phyloP scores from a whole-genome alignment of 1,140 invertebrate genomes.

The Drosophila grimshawi region DNA sequence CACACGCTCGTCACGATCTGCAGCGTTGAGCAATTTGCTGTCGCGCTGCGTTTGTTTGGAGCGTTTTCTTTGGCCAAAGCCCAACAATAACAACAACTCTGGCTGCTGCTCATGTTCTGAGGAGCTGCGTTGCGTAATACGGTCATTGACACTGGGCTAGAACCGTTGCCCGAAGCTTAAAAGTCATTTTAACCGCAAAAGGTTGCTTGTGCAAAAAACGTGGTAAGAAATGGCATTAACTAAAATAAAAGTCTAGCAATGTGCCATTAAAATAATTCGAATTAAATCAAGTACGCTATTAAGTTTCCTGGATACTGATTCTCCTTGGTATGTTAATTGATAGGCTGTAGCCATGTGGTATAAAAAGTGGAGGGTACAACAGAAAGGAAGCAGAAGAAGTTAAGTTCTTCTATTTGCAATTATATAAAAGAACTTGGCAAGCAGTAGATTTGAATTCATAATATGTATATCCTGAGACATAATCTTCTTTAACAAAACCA shows the following conservation, averaged over 20 bases:
- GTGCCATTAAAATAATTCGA: constrained; percentile 37
- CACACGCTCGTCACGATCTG: constrained; percentile 64
- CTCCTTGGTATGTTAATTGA: too few species aligned
- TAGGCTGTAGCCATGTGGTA: not conserved
- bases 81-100: not conserved
- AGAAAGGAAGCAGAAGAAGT: not conserved
- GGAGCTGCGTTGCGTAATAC: constrained; percentile 77
- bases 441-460: too few species aligned
- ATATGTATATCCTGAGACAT: too few species aligned
- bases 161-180: constrained; percentile 50
- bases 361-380: not conserved
- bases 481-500: too few species aligned
- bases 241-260: constrained; percentile 25
- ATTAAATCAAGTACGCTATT: constrained; percentile 53
- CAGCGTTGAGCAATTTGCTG: constrained; percentile 63
- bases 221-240: constrained; percentile 12
- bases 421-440: too few species aligned
- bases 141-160: constrained; percentile 70
- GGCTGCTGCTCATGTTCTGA: constrained; percentile 32
- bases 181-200: constrained; percentile 40
- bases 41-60: constrained; percentile 59
- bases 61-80: constrained; percentile 44
- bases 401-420: too few species aligned
- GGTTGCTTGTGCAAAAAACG: constrained; percentile 32
- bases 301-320: constrained; percentile 11